Evolutionary conservation across 2,888 invertebrate species (phyloP).

Genomic region (Agrotis segetum): DNA sequence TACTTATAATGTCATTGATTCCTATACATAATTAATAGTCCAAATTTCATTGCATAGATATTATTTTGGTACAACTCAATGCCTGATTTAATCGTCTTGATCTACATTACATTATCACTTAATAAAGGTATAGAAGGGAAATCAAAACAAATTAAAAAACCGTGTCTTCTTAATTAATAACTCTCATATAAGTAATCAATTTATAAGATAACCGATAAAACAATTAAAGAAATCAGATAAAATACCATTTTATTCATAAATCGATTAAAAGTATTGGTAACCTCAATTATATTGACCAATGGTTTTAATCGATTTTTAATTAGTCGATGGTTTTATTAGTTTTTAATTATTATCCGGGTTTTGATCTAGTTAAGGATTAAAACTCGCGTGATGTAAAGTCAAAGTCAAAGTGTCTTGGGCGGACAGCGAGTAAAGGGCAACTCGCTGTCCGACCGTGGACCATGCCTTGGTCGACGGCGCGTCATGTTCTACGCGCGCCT

Average conservation of each 20-base stretch:
- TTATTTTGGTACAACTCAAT: too few relatives aligned
- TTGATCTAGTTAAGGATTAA: background rate
- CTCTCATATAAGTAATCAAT: conserved; percentile 11
- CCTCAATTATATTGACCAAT: conserved; percentile 19
- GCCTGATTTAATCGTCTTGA: background rate
- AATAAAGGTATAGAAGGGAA: background rate
- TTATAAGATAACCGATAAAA: conserved; percentile 18
- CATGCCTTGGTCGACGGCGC: too few relatives aligned
- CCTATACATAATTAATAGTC: too few relatives aligned
- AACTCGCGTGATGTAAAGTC: too few relatives aligned
- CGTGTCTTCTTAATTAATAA: conserved; percentile 7
- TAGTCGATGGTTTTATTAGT: conserved; percentile 5
- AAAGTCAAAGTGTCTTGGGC: too few relatives aligned
- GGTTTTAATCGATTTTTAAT: conserved; percentile 34
- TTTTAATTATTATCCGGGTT: conserved; percentile 26
- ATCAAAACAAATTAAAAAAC: conserved; percentile 2
- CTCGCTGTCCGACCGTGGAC: too few relatives aligned
- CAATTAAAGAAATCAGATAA: conserved; percentile 24
- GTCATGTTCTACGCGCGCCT: too few relatives aligned
- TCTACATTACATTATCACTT: background rate
- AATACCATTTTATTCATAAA: conserved; percentile 10
- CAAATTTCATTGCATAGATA: too few relatives aligned
- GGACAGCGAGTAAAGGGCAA: too few relatives aligned
- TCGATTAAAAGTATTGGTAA: conserved; percentile 33
- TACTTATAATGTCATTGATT: too few relatives aligned